Percentiles rank a stretch among this genome's conserved stretches.
Evolutionary conservation across 2,888 invertebrate species (phyloP).

Genomic region (Prenolepis imparis): DNA sequence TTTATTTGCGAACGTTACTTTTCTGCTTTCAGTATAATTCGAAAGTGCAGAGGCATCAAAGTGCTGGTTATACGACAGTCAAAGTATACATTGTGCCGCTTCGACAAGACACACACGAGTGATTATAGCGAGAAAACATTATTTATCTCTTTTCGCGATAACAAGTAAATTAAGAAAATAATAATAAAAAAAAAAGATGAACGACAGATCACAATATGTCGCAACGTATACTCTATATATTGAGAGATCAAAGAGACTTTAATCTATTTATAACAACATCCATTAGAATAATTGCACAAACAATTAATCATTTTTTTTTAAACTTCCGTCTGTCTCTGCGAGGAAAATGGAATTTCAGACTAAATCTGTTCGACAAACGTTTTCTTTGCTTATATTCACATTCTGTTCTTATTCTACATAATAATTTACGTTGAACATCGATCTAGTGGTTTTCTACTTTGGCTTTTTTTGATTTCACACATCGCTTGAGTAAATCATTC

Average conservation of each 20-base stretch:
- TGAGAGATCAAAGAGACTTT: neutral
- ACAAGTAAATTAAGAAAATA: slow-evolving; percentile 61
- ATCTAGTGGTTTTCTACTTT: slow-evolving; percentile 38
- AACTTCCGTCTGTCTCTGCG: neutral
- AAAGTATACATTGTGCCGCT: slow-evolving; percentile 72
- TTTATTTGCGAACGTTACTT: slow-evolving; percentile 77
- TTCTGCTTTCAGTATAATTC: slow-evolving; percentile 78
- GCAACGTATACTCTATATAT: neutral
- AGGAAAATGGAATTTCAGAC: neutral
- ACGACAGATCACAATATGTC: neutral
- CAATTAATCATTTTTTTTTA: neutral
- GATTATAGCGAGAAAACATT: slow-evolving; percentile 71
- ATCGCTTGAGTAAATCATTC: slow-evolving; percentile 64
- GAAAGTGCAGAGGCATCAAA: slow-evolving; percentile 74
- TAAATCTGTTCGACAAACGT: neutral
- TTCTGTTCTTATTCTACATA: slow-evolving; percentile 30
- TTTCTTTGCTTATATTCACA: neutral
- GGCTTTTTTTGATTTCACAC: slow-evolving; percentile 64
- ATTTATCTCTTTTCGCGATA: slow-evolving; percentile 62
- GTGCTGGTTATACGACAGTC: slow-evolving; percentile 72
- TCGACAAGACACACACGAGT: slow-evolving; percentile 73
- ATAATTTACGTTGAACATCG: slow-evolving; percentile 57
- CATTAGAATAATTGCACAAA: slow-evolving; percentile 24
- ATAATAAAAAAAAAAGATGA: slow-evolving; percentile 1
- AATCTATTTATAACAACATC: neutral